Conservation (phyloP, 64 coral and sea anemone species). For the Dendronephthya gigantea region DNA sequence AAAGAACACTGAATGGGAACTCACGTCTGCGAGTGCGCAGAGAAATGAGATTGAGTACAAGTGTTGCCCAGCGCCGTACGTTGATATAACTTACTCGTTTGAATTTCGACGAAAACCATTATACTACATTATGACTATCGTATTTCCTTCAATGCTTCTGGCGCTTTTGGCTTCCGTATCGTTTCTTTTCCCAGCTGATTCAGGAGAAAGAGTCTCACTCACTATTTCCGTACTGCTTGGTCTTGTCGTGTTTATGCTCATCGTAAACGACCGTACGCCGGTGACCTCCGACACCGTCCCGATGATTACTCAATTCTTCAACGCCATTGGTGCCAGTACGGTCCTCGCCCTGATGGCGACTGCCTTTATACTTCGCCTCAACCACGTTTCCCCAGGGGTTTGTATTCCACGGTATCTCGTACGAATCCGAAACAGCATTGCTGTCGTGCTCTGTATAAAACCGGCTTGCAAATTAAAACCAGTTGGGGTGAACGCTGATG, state of each 20-base stretch:
- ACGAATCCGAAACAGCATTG: neutral
- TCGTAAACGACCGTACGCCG: constrained; percentile 56
- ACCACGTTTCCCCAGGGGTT: neutral
- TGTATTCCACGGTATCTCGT: neutral
- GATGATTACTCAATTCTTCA: constrained; percentile 55
- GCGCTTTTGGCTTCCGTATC: constrained; percentile 46
- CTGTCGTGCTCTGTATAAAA: too few species aligned
- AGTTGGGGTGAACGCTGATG: too few species aligned
- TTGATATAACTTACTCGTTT: constrained; percentile 54
- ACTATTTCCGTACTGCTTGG: constrained; percentile 58
- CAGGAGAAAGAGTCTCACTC: constrained; percentile 71
- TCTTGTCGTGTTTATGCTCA: constrained; percentile 71
- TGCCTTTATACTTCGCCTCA: neutral
- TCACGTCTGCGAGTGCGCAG: constrained; percentile 22
- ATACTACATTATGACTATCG: constrained; percentile 57
- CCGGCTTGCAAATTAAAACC: too few species aligned
- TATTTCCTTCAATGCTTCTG: constrained; percentile 55
- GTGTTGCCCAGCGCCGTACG: constrained; percentile 51
- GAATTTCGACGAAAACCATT: constrained; percentile 40
- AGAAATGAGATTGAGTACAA: constrained; percentile 40
- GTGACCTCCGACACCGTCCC: constrained; percentile 49
- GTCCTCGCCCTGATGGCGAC: neutral
- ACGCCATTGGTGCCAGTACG: constrained; percentile 29
- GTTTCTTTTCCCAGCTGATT: constrained; percentile 68
- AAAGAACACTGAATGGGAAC: constrained; percentile 63